Conservation (phyloP, 2,797 vertebrate species). For the Brachymystax lenok region DNA sequence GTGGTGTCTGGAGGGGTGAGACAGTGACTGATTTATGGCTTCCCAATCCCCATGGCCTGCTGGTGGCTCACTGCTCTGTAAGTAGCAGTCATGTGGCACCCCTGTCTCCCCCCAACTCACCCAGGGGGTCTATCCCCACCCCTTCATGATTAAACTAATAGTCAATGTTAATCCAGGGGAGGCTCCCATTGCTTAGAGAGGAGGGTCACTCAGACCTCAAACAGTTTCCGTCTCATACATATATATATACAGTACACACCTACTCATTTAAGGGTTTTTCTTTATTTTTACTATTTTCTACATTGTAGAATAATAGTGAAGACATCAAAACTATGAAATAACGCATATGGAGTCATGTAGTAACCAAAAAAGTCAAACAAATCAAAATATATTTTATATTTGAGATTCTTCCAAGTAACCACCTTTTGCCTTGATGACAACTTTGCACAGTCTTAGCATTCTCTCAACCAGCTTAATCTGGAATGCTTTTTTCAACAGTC, state of each 20-base stretch:
- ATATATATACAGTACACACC: slow-evolving; percentile 12
- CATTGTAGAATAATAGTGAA: too few species aligned
- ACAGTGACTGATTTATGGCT: slow-evolving; percentile 57
- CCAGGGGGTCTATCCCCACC: slow-evolving; percentile 35
- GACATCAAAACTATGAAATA: too few species aligned
- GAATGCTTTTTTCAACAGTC: too few species aligned
- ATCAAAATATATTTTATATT: background rate
- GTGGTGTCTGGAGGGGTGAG: slow-evolving; percentile 24
- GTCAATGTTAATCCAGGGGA: slow-evolving; percentile 42
- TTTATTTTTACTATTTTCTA: too few species aligned
- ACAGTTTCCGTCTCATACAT: slow-evolving; percentile 53
- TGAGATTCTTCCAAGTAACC: too few species aligned
- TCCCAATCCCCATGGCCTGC: slow-evolving; percentile 22
- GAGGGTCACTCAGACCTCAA: slow-evolving; percentile 9
- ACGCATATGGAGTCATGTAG: too few species aligned
- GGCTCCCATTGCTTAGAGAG: too few species aligned
- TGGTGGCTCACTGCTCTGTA: background rate
- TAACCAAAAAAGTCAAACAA: slow-evolving; percentile 2
- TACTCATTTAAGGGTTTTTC: too few species aligned
- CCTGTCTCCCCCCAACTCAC: background rate
- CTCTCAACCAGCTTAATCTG: too few species aligned
- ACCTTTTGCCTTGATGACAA: too few species aligned
- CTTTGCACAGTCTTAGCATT: too few species aligned
- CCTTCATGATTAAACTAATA: slow-evolving; percentile 57
- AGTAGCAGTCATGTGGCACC: slow-evolving; percentile 42